These are phyloP conservation scores for Coryphaenoides rupestris DNA, from an alignment of 2,113 vertebrate genomes.

Conservation along the genomic window DNA sequence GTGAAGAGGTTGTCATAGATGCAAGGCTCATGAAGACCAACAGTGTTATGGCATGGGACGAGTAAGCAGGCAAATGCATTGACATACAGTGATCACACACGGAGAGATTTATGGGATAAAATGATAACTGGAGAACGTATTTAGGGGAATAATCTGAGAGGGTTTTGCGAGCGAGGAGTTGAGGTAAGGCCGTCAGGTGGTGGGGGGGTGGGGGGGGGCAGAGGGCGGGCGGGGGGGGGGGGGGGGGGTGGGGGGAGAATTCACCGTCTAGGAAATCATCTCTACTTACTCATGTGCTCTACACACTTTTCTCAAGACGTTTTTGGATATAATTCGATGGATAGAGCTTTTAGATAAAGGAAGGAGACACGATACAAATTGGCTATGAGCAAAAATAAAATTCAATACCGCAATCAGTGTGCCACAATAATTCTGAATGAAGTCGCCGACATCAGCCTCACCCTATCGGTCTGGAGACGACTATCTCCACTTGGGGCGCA, in stretches of 20 bases:
- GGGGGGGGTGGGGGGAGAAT: background rate
- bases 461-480: slow-evolving; percentile 98
- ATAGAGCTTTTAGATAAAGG: slow-evolving; percentile 73
- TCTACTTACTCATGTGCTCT: slow-evolving; percentile 86
- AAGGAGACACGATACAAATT: slow-evolving; percentile 57
- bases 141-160: too few relatives aligned
- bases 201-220: too few relatives aligned
- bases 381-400: slow-evolving; percentile 36
- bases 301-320: slow-evolving; percentile 85
- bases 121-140: too few relatives aligned
- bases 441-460: slow-evolving; percentile 61
- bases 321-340: slow-evolving; percentile 80
- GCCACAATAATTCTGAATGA: too few relatives aligned
- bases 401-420: background rate
- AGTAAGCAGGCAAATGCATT: slow-evolving; percentile 13
- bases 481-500: slow-evolving; percentile 98
- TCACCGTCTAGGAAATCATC: slow-evolving; percentile 26
- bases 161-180: too few relatives aligned
- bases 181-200: too few relatives aligned
- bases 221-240: too few relatives aligned
- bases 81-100: background rate
- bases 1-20: background rate
- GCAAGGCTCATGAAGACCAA: slow-evolving; percentile 12
- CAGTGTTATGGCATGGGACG: slow-evolving; percentile 6
- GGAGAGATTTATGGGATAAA: too few relatives aligned